Base-by-base conservation (phyloP, 2,888 invertebrate genomes). In the Diloba caeruleocephala region DNA sequence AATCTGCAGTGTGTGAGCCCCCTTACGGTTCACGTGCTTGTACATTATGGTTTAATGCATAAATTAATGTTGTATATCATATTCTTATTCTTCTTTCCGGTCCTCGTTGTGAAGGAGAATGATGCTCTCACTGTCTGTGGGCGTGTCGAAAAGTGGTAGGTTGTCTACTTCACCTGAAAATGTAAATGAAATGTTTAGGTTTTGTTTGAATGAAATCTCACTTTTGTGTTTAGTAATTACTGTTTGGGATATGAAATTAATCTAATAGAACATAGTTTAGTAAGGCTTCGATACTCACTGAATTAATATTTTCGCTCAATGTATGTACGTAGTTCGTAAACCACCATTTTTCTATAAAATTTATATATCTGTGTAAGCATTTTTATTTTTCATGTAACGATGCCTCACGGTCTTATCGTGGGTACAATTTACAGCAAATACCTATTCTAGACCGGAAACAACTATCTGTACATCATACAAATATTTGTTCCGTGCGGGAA, bases 131-230 rank as follows among this genome's bases (percentile, higher is more conserved):
- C 92, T 92, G 3, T 66, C 81, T 6, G 89, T 80, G 0, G 89
- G 86, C 1, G 90, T 84, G 15, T 91, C 91, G 10, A 92, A 81
- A 10, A 92, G 69, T 2, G 89, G 85, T 50, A 93, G 77, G 50
- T 91, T 93, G 63, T 93, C 93, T 31, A 89, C 89, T 59, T 93
- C 93, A 67, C 92, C 92, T 93, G 85, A 21, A 7, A 21, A 21
- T 7, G 7, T 13, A 84, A 88, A 56, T 8, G 1, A 26, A 32
- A 38, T 12, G 1, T 17, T n/a, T 7, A 17, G 6, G 19, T 19
- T 21, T 5, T 7, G 1, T 2, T 21, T 4, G 5, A 4, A 21
- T 21, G 6, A 5, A 5, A 2, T 21, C 5, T 1, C 1, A 21
- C 2, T 21, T 21, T 21, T 14, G n/a, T n/a, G n/a, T n/a, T n/a